Conservation (phyloP, 2,888 invertebrate species). For the Pollenia griseotomentosa region DNA sequence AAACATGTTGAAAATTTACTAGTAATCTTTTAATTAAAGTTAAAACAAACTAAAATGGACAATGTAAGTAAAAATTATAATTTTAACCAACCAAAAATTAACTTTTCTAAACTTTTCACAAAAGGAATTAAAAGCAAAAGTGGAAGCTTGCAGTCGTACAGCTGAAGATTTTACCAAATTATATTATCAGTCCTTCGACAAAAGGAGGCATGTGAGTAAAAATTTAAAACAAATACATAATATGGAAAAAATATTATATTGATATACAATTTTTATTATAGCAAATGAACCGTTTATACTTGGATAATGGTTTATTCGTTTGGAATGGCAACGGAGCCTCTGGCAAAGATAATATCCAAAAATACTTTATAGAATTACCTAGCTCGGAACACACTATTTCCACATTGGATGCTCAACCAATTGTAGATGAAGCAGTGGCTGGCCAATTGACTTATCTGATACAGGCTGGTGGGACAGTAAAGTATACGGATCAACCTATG, state of each 20-base stretch:
- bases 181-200: constrained; percentile 95
- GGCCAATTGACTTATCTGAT: constrained; percentile 93
- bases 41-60: constrained; percentile 63
- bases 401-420: constrained; percentile 94
- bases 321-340: constrained; percentile 96
- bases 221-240: neutral
- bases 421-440: constrained; percentile 90
- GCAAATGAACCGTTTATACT: constrained; percentile 92
- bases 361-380: constrained; percentile 93
- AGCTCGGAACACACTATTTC: constrained; percentile 90
- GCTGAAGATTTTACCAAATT: constrained; percentile 95
- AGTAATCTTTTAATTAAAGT: neutral
- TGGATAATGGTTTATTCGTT: constrained; percentile 92
- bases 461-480: constrained; percentile 92
- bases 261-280: constrained; percentile 80
- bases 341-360: constrained; percentile 92
- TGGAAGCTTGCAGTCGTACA: constrained; percentile 92
- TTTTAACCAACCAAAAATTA: neutral
- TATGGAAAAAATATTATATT: neutral
- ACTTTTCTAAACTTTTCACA: neutral
- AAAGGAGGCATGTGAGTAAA: constrained; percentile 89
- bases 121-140: constrained; percentile 87
- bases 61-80: constrained; percentile 60
- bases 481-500: constrained; percentile 86
- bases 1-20: constrained; percentile 34